These are phyloP conservation scores for Musca domestica DNA, from an alignment of 1,140 invertebrate species.

Conservation along the genomic window DNA sequence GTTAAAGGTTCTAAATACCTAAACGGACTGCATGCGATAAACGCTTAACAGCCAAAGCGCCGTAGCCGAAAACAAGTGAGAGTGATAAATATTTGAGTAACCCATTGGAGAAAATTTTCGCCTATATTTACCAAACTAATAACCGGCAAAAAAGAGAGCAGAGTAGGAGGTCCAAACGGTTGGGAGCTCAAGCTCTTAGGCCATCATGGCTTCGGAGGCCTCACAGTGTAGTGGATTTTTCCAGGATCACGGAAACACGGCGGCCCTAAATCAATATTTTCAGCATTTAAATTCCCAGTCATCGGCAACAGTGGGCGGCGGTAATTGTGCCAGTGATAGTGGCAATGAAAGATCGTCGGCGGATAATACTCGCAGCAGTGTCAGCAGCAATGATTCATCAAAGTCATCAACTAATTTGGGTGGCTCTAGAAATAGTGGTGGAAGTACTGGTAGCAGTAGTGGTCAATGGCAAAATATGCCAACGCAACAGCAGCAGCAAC, in stretches of 20 bases:
- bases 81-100: not conserved
- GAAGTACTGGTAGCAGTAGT: not conserved
- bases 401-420: slow-evolving; percentile 34
- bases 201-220: slow-evolving; percentile 42
- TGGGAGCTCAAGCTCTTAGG: no score
- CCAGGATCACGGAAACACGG: slow-evolving; percentile 45
- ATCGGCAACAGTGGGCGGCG: slow-evolving; percentile 27
- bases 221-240: slow-evolving; percentile 47
- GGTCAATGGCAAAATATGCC: slow-evolving; percentile 16
- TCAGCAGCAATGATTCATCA: slow-evolving; percentile 47
- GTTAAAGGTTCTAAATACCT: slow-evolving; percentile 44
- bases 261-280: slow-evolving; percentile 48
- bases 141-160: no score
- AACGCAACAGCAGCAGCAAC: slow-evolving; percentile 16
- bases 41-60: no score
- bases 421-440: not conserved
- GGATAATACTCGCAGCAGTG: slow-evolving; percentile 45
- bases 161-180: no score
- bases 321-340: slow-evolving; percentile 17
- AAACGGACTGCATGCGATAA: slow-evolving; percentile 16
- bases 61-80: no score
- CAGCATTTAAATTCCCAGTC: slow-evolving; percentile 46
- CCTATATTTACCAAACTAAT: not conserved
- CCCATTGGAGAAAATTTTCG: not conserved
- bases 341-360: slow-evolving; percentile 31